These are phyloP conservation scores for Horisme vitalbata DNA, from an alignment of 2,888 invertebrate genomes.

Conservation along the genomic window DNA sequence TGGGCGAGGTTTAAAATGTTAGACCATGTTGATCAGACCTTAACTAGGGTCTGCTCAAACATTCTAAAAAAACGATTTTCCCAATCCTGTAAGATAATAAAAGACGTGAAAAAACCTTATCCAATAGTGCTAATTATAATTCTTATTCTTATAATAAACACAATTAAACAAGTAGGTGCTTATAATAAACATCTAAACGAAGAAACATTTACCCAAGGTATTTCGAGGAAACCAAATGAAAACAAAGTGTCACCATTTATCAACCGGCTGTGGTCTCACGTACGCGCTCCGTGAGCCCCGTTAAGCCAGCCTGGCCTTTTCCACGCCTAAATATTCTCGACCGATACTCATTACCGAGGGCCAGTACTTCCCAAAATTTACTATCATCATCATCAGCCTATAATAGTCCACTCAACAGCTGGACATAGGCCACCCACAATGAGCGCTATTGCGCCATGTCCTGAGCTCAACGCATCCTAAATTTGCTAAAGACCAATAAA, in stretches of 20 bases:
- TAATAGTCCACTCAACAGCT: too few relatives aligned
- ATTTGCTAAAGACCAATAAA: too few relatives aligned
- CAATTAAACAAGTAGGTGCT: conserved; percentile 5
- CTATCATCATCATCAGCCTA: neutral
- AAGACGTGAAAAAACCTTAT: too few relatives aligned
- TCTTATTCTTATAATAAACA: neutral
- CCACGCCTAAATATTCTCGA: conserved; percentile 36
- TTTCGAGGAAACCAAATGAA: conserved; percentile 52
- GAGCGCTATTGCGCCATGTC: too few relatives aligned
- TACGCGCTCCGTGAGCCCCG: conserved; percentile 38
- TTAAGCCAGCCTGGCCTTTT: conserved; percentile 34
- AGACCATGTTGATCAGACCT: too few relatives aligned
- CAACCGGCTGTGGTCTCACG: conserved; percentile 50
- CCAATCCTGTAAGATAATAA: too few relatives aligned
- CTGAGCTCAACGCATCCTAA: too few relatives aligned
- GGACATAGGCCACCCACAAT: too few relatives aligned
- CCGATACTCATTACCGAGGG: conserved; percentile 38
- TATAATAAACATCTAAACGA: conserved; percentile 19
- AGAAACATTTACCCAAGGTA: conserved; percentile 23
- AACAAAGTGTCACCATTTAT: conserved; percentile 67
- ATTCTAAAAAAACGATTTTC: too few relatives aligned
- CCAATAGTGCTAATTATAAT: too few relatives aligned
- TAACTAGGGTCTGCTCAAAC: too few relatives aligned
- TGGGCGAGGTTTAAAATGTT: too few relatives aligned
- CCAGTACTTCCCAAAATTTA: conserved; percentile 20